Conservation (phyloP, 2,797 vertebrate species). For the Macrochelys suwanniensis region DNA sequence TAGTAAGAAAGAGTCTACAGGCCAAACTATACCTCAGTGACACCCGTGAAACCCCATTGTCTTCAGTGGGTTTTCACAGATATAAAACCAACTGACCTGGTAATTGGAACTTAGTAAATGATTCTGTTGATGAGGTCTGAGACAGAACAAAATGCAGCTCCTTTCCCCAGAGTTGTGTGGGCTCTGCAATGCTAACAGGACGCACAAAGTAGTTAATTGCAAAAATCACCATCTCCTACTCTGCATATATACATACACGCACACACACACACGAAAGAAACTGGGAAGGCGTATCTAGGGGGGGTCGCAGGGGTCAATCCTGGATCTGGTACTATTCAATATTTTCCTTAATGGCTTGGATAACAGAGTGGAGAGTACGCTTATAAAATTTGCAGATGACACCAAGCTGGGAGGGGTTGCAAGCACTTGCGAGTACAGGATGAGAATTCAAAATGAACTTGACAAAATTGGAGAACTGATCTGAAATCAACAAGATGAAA, state of each 20-base stretch:
- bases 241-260: background rate
- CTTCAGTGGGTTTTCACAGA: background rate
- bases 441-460: background rate
- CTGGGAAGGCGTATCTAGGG: background rate
- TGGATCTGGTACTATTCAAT: background rate
- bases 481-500: background rate
- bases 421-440: background rate
- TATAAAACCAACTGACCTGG: background rate
- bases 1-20: background rate
- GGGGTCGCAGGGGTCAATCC: background rate
- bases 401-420: background rate
- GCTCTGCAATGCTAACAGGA: background rate
- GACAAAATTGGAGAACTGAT: background rate
- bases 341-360: background rate
- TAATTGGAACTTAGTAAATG: background rate
- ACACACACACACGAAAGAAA: accelerated
- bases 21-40: accelerated
- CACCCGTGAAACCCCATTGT: background rate
- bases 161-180: accelerated
- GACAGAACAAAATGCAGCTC: background rate
- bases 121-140: background rate
- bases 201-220: background rate
- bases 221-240: background rate
- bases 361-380: background rate
- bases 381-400: background rate